These are phyloP conservation scores for Nasonia vitripennis DNA, from an alignment of 1,140 invertebrate genomes.

Conservation along the genomic window DNA sequence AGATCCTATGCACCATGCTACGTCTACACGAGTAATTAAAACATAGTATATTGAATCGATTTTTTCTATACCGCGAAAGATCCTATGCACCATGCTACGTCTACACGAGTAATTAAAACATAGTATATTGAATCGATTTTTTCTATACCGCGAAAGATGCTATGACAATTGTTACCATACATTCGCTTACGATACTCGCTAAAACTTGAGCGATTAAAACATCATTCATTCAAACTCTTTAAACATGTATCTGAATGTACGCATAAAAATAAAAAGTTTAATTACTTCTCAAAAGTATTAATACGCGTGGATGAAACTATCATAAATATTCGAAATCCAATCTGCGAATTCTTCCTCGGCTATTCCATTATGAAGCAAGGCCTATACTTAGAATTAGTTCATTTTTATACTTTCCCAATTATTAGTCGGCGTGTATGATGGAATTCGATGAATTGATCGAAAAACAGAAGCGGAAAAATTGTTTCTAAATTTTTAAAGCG, in stretches of 20 bases:
- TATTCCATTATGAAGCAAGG: not conserved
- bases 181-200: not conserved
- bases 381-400: not conserved
- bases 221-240: conserved; percentile 23
- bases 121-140: not conserved
- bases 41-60: too few relatives aligned
- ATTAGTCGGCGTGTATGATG: not conserved
- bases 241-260: not conserved
- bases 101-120: too few relatives aligned
- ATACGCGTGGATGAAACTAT: conserved; percentile 8
- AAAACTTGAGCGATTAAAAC: conserved; percentile 38
- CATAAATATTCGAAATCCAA: conserved; percentile 17
- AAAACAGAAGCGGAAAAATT: not conserved
- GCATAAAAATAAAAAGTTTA: conserved; percentile 22
- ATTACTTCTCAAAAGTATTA: conserved; percentile 27
- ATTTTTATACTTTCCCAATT: not conserved
- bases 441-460: not conserved
- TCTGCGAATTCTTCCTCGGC: not conserved
- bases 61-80: too few relatives aligned
- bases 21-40: too few relatives aligned
- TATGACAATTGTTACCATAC: not conserved
- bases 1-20: too few relatives aligned
- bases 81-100: too few relatives aligned
- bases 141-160: not conserved
- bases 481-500: not conserved